phyloP scores from a whole-genome alignment of 2,888 invertebrate species.

The Dasypogon diadema region DNA sequence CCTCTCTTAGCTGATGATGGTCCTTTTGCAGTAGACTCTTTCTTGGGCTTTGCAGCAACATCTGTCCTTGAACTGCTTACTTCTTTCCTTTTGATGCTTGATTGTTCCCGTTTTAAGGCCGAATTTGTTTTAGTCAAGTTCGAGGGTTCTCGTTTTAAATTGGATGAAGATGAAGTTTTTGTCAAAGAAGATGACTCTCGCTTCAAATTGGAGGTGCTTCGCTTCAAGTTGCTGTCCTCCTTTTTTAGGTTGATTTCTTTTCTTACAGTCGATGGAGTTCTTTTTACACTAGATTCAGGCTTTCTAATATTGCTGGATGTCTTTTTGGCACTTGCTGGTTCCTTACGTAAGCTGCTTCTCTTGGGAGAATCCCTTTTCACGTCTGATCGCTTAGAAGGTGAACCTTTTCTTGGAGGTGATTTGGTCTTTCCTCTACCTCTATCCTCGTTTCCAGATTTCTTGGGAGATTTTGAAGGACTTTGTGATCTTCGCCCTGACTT shows the following conservation, averaged over 20 bases:
- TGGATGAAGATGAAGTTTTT: constrained; percentile 53
- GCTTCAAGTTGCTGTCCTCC: constrained; percentile 32
- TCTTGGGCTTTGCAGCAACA: not conserved
- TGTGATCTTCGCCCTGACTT: constrained; percentile 60
- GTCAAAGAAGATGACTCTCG: constrained; percentile 12
- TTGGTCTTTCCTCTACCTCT: constrained; percentile 47
- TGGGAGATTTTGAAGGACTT: constrained; percentile 60
- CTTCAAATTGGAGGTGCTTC: constrained; percentile 7
- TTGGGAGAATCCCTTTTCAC: constrained; percentile 44
- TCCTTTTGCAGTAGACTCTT: not conserved
- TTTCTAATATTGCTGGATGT: constrained; percentile 56
- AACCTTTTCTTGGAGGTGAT: not conserved
- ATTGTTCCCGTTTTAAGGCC: constrained; percentile 61
- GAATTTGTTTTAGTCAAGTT: constrained; percentile 53
- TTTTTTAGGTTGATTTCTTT: constrained; percentile 8
- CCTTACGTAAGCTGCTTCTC: constrained; percentile 56
- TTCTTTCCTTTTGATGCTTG: constrained; percentile 58
- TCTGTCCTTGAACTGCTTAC: not conserved
- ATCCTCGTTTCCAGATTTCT: constrained; percentile 46
- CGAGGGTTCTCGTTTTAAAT: constrained; percentile 58
- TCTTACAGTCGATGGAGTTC: constrained; percentile 44
- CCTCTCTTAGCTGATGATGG: not conserved
- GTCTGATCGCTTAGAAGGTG: constrained; percentile 13
- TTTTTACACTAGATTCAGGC: constrained; percentile 52
- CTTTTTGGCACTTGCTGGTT: constrained; percentile 67